Conservation (phyloP, 2,888 invertebrate species). For the Apodemia mormo region DNA sequence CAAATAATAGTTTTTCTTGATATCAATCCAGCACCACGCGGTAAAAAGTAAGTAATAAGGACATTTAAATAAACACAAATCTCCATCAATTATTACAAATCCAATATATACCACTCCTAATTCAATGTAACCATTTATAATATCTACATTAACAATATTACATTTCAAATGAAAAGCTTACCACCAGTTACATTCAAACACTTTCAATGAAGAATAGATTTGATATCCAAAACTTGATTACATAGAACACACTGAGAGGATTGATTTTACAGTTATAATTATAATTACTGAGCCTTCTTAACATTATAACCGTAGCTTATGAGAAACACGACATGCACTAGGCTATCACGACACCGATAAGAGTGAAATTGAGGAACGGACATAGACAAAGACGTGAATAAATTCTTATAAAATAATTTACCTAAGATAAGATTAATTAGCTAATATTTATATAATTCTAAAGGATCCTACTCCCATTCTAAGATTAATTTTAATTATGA, state of each 20-base stretch:
- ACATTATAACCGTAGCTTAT: slow-evolving; percentile 48
- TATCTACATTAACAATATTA: slow-evolving; percentile 22
- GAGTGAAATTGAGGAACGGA: slow-evolving; percentile 80
- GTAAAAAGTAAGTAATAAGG: slow-evolving; percentile 35
- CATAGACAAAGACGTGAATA: slow-evolving; percentile 67
- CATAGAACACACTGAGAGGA: slow-evolving; percentile 58
- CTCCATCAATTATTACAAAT: slow-evolving; percentile 17
- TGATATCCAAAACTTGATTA: slow-evolving; percentile 49
- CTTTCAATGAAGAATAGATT: slow-evolving; percentile 45
- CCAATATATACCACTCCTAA: slow-evolving; percentile 19
- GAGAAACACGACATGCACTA: slow-evolving; percentile 77
- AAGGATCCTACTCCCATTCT: slow-evolving; percentile 35
- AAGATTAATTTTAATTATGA: slow-evolving; percentile 21
- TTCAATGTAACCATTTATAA: slow-evolving; percentile 22
- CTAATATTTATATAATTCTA: slow-evolving; percentile 49
- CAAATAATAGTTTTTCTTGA: slow-evolving; percentile 43
- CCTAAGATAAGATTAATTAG: slow-evolving; percentile 54
- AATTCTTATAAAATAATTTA: slow-evolving; percentile 59
- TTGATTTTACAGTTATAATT: slow-evolving; percentile 47
- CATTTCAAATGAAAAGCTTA: slow-evolving; percentile 38
- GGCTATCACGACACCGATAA: slow-evolving; percentile 79
- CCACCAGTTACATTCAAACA: slow-evolving; percentile 23
- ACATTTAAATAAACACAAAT: slow-evolving; percentile 20
- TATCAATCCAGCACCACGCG: slow-evolving; percentile 60
- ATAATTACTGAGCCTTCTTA: slow-evolving; percentile 73